Evolutionary conservation across 2,888 invertebrate genomes (phyloP).

Genomic region (Drosophila testacea): DNA sequence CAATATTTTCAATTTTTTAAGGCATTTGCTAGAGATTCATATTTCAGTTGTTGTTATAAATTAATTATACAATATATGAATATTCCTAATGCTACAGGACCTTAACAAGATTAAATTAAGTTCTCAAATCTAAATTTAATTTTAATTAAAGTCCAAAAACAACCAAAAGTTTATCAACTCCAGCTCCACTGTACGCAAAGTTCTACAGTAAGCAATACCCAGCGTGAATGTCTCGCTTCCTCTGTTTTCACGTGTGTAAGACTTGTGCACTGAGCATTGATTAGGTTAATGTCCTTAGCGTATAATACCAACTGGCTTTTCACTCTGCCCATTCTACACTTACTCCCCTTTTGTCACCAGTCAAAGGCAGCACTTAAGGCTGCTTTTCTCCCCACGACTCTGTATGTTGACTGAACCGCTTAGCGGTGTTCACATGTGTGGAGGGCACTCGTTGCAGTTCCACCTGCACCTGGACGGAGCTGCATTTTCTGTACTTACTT

Average conservation of each 20-base stretch:
- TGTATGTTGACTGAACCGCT: constrained; percentile 19
- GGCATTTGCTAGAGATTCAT: too few relatives aligned
- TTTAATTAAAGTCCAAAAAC: too few relatives aligned
- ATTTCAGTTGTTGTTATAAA: too few relatives aligned
- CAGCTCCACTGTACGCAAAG: background rate
- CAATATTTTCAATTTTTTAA: too few relatives aligned
- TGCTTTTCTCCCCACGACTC: constrained; percentile 4
- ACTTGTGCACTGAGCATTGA: constrained; percentile 61
- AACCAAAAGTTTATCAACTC: too few relatives aligned
- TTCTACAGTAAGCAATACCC: background rate
- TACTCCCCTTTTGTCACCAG: constrained; percentile 27
- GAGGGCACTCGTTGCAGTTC: constrained; percentile 32
- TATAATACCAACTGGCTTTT: constrained; percentile 61
- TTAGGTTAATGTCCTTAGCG: constrained; percentile 77
- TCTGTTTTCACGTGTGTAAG: background rate
- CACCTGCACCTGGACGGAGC: constrained; percentile 16
- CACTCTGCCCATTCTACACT: constrained; percentile 6
- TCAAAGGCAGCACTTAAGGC: constrained; percentile 54
- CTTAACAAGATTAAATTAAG: too few relatives aligned
- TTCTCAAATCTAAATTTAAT: too few relatives aligned
- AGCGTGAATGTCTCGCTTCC: constrained; percentile 5
- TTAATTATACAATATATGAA: too few relatives aligned
- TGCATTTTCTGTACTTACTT: constrained; percentile 2
- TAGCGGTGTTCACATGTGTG: constrained; percentile 34
- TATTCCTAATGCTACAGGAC: too few relatives aligned